phyloP scores from a whole-genome alignment of 1,140 invertebrate species.

The Cryptotermes secundus region DNA sequence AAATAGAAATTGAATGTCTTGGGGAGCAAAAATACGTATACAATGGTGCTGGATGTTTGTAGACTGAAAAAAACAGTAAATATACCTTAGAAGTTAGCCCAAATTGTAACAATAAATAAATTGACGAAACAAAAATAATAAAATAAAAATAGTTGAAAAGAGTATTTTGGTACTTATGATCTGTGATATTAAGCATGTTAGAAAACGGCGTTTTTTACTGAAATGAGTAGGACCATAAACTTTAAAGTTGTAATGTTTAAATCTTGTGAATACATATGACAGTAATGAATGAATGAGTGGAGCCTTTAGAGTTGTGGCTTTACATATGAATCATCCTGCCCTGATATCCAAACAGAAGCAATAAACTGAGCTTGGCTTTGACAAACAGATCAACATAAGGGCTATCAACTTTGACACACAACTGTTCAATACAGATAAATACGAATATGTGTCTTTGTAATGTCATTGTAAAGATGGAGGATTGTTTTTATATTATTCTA shows the following conservation, averaged over 20 bases:
- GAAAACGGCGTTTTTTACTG: conserved; percentile 9
- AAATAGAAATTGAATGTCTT: conserved; percentile 10
- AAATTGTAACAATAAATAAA: conserved; percentile 8
- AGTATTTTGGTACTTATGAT: conserved; percentile 17
- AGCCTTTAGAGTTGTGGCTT: background rate
- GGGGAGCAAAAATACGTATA: conserved; percentile 19
- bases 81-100: conserved; percentile 6
- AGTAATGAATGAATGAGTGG: conserved; percentile 5
- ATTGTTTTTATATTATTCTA: conserved; percentile 17
- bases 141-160: conserved; percentile 17
- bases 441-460: conserved; percentile 15
- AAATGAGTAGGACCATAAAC: background rate
- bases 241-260: conserved; percentile 1
- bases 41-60: conserved; percentile 2
- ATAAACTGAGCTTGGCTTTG: conserved; percentile 18
- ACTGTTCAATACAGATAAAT: background rate
- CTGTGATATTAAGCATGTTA: conserved; percentile 17
- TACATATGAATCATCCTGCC: background rate
- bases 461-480: background rate
- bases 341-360: conserved; percentile 14
- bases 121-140: background rate
- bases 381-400: background rate
- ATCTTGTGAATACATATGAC: background rate
- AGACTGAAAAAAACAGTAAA: conserved; percentile 14
- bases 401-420: background rate